These are phyloP conservation scores for Pteropus rufus DNA, from an alignment of 2,797 vertebrate genomes.

Conservation along the genomic window DNA sequence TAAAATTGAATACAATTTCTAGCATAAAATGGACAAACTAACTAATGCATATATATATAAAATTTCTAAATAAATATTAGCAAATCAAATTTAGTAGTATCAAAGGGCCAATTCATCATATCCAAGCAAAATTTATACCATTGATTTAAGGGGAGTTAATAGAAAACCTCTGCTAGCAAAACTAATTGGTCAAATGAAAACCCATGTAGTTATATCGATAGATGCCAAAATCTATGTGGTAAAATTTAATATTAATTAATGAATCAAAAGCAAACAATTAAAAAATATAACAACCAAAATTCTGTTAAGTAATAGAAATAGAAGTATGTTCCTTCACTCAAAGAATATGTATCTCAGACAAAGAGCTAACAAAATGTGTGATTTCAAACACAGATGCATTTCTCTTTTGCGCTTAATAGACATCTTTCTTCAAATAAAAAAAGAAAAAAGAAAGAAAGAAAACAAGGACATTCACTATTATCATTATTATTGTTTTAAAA, in stretches of 20 bases:
- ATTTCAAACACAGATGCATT: neutral
- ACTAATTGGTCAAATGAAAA: neutral
- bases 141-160: neutral
- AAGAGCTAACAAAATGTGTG: neutral
- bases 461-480: neutral
- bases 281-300: neutral
- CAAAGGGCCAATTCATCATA: neutral
- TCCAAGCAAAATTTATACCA: neutral
- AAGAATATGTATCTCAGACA: neutral
- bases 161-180: neutral
- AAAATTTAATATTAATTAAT: neutral
- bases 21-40: neutral
- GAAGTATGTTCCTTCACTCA: neutral
- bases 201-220: neutral
- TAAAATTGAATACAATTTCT: neutral
- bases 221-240: neutral
- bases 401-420: neutral
- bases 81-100: neutral
- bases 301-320: neutral
- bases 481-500: neutral
- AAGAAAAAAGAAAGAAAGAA: neutral
- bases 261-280: neutral
- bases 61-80: too few relatives aligned
- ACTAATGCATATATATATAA: neutral
- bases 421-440: neutral